phyloP scores from a whole-genome alignment of 2,113 vertebrate genomes.

The Cebidichthys violaceus region DNA sequence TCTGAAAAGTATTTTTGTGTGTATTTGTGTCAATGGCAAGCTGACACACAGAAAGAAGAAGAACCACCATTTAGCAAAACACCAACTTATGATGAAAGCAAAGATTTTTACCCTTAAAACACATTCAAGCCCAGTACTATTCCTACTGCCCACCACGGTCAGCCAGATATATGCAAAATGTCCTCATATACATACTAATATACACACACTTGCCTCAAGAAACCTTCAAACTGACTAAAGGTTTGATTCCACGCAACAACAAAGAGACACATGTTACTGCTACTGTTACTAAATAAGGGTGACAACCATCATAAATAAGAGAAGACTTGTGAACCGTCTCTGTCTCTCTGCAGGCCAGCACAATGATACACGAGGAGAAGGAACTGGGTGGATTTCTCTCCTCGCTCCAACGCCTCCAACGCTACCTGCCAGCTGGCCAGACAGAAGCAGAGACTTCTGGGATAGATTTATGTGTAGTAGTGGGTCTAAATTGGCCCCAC shows the following conservation, averaged over 20 bases:
- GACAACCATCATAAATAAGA: not conserved
- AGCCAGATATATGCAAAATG: not conserved
- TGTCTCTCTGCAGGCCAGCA: conserved; percentile 14
- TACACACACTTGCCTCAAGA: not conserved
- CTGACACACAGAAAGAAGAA: not conserved
- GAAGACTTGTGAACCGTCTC: conserved; percentile 2
- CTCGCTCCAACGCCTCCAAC: conserved; percentile 44
- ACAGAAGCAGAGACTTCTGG: conserved; percentile 79
- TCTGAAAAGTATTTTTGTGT: no score
- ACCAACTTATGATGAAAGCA: not conserved
- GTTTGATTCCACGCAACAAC: not conserved
- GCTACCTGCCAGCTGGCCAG: conserved; percentile 69
- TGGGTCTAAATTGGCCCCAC: conserved; percentile 80
- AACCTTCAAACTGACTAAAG: not conserved
- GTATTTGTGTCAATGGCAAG: not conserved
- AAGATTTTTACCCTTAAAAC: not conserved
- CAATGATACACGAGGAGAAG: conserved; percentile 30
- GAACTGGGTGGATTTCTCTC: conserved; percentile 66
- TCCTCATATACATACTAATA: not conserved
- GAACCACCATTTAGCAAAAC: not conserved
- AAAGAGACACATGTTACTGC: not conserved
- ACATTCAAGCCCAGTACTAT: not conserved
- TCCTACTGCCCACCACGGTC: not conserved
- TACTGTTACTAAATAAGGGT: not conserved
- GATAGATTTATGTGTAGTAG: conserved; percentile 79